Percentiles rank a stretch among this genome's conserved stretches.
phyloP scores from a whole-genome alignment of 2,888 invertebrate species.

The Morpho deidamia region DNA sequence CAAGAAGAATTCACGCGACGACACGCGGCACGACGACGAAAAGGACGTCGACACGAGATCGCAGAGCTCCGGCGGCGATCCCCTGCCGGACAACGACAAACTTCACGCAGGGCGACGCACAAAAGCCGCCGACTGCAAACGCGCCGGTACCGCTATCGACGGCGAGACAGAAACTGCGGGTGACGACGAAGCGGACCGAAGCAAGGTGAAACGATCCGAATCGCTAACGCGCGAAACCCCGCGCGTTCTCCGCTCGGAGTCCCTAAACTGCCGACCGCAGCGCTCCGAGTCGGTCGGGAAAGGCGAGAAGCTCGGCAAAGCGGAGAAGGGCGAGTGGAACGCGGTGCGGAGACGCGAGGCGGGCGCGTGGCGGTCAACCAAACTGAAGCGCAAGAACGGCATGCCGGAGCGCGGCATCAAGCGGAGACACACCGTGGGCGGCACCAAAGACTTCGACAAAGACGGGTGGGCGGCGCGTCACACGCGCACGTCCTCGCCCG shows the following conservation, averaged over 20 bases:
- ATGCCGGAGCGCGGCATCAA: constrained; percentile 91
- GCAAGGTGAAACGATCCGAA: constrained; percentile 77
- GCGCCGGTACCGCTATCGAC: constrained; percentile 1
- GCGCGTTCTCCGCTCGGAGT: constrained; percentile 80
- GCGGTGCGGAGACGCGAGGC: constrained; percentile 81
- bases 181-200: constrained; percentile 37
- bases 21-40: constrained; percentile 79
- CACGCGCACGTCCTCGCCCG: constrained; percentile 79
- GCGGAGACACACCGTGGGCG: constrained; percentile 94
- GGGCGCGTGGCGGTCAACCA: constrained; percentile 75
- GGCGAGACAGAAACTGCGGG: constrained; percentile 2
- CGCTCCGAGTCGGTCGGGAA: constrained; percentile 48
- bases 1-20: constrained; percentile 21
- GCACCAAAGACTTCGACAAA: constrained; percentile 89
- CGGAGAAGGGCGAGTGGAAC: constrained; percentile 85
- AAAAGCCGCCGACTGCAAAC: constrained; percentile 8
- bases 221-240: constrained; percentile 76
- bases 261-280: constrained; percentile 72
- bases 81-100: constrained; percentile 64
- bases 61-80: constrained; percentile 61
- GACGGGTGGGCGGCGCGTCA: constrained; percentile 80
- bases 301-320: constrained; percentile 73
- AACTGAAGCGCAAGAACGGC: constrained; percentile 86
- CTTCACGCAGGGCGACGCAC: constrained; percentile 27
- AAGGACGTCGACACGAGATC: constrained; percentile 87